Conservation (phyloP, 2,797 vertebrate genomes). For the Anniella stebbinsi region DNA sequence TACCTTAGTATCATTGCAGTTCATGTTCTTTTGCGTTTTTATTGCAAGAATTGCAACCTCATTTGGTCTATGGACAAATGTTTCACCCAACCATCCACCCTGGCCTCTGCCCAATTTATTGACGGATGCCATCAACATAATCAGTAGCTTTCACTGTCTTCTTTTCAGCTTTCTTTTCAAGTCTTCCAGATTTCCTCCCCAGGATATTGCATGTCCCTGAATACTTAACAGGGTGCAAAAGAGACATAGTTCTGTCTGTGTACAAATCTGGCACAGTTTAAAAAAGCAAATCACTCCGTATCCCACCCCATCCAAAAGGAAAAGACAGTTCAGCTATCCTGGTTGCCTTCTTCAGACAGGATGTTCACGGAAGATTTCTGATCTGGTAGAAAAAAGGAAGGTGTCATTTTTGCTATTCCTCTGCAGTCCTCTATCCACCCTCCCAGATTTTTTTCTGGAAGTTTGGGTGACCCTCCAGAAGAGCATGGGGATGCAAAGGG, state of each 20-base stretch:
- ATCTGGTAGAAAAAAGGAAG: background rate
- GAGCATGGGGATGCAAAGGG: background rate
- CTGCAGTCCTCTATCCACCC: background rate
- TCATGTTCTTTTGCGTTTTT: background rate
- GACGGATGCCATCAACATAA: background rate
- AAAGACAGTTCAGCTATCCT: background rate
- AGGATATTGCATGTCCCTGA: background rate
- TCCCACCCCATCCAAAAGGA: no score
- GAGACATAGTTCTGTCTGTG: background rate
- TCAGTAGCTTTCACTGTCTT: background rate
- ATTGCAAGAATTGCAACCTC: background rate
- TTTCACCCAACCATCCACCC: background rate
- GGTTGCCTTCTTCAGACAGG: background rate
- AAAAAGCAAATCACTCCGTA: background rate
- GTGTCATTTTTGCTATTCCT: background rate
- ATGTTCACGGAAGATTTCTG: background rate
- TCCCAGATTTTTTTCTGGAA: no score
- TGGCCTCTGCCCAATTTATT: background rate
- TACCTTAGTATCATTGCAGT: background rate
- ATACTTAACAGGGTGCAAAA: background rate
- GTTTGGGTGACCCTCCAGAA: background rate
- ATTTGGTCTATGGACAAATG: background rate
- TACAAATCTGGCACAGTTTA: background rate
- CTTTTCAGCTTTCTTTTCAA: background rate
- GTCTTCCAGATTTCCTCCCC: no score